phyloP scores from a whole-genome alignment of 2,888 invertebrate species.

The Ommatoiulus sabulosus region DNA sequence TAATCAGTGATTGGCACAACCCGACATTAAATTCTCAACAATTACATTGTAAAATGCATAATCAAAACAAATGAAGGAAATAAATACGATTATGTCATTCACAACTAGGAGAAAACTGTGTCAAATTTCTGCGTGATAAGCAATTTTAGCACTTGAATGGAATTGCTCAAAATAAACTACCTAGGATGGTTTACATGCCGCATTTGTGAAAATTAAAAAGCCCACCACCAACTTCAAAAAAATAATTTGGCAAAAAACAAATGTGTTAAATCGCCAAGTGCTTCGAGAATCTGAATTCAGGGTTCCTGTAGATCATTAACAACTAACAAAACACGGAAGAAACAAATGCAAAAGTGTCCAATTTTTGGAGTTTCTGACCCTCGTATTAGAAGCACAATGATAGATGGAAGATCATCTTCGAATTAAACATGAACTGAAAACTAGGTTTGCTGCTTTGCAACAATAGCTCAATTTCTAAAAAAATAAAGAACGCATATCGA shows the following conservation, averaged over 20 bases:
- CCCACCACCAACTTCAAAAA: not conserved
- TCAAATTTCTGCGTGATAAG: not conserved
- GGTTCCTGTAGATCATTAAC: not conserved
- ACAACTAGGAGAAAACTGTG: not conserved
- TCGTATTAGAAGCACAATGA: not conserved
- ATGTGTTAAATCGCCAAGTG: not conserved
- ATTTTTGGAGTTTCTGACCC: not conserved
- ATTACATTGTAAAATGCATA: too few species aligned
- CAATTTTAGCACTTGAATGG: not conserved
- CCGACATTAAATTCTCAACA: not conserved
- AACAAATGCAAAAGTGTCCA: not conserved
- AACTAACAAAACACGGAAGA: not conserved
- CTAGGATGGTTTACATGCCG: not conserved
- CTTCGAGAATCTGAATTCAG: too few species aligned
- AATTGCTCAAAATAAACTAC: not conserved
- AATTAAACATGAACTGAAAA: not conserved
- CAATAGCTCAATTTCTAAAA: not conserved
- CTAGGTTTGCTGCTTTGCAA: not conserved
- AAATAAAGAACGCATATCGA: not conserved
- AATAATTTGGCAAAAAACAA: not conserved
- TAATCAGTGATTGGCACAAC: not conserved
- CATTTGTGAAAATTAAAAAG: not conserved
- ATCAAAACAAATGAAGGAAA: too few species aligned
- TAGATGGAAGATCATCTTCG: not conserved
- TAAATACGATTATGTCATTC: not conserved